Base-by-base conservation (phyloP, 2,797 vertebrate genomes). In the Coregonus sp. region DNA sequence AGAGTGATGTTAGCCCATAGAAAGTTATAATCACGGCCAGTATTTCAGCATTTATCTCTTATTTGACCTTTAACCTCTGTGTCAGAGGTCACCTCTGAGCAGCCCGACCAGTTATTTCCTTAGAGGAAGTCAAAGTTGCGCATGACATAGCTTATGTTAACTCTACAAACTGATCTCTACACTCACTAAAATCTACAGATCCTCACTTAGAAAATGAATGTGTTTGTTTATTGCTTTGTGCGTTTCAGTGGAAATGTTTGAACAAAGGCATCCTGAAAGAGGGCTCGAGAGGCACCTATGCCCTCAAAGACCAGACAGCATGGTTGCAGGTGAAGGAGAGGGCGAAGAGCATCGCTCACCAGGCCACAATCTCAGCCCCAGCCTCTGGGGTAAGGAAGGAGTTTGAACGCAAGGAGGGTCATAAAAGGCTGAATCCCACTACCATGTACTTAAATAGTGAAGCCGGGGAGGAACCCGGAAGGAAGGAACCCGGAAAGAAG, bases 31-130 rank as follows among this genome's bases (percentile, higher is more conserved):
- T 92, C 87, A 91, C 90, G 96, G 96, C 95, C 94, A 95, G 94
- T 95, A 95, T 95, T 94, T 86, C 87, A 90, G 90, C 87, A 85
- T 89, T 90, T 82, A 84, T 89, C 85, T 89, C 86, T 86, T 86
- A 87, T 86, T 77, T 77, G 85, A 92, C 92, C 92, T 94, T 95
- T 95, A 94, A 94, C 95, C 95, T 94, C 95, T 94, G 95, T 94
- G 93, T 89, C 96, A 97, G 96, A 96, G 95, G 96, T 96, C 95
- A 95, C 95, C 93, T 95, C 90, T 91, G 94, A 89, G 89, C 94
- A 93, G 94, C 94, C 96, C 93, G 95, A 95, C 95, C 95, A 95
- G 92, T 95, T 93, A 93, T 94, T 92, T 33, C 31, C 89, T 87
- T 91, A 33, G 31, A 33, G 91, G 83, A 79, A 86, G 84, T 86